Base-by-base conservation (phyloP, 2,888 invertebrate species). In the Oeneis ivallda region DNA sequence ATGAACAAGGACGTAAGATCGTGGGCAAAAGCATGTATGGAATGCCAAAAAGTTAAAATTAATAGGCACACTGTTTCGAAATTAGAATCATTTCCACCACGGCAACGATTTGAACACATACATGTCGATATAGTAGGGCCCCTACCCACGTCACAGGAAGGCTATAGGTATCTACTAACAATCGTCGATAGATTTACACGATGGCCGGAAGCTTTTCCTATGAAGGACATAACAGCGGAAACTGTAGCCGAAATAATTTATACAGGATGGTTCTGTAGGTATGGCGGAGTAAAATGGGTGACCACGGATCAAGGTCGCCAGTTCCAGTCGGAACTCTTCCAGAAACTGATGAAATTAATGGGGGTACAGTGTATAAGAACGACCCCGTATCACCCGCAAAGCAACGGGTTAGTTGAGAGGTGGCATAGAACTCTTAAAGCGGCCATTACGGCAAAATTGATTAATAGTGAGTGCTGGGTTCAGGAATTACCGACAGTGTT, bases 231-330 rank as follows among this genome's bases (percentile, higher is more conserved):
- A n/a, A n/a, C n/a, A n/a, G n/a, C n/a, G n/a, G n/a, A n/a, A n/a
- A 70, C 75, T 0, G 73, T 79, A 0, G 73, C 76, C 0, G 62
- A 65, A 9, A 70, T 70, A 0, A 69, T 81, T 5, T 72, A 74
- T 32, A 63, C 58, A 2, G 47, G 49, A 1, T 75, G 74, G 74
- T 75, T 76, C 7, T 52, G 59, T n/a, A 68, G 74, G 15, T 76
- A 70, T 59, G 76, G 75, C 6, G 71, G 71, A 26, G 74, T 73
- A 8, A 10, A 13, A 1, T 68, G 57, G 15, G 32, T 76, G 6
- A 74, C 74, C 0, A 72, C 64, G 0, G 74, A 73, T 37, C 70
- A 69, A 61, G 73, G 70, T n/a, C 34, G 67, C 1, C 71, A 72
- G n/a, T n/a, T n/a, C n/a, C n/a, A n/a, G n/a, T n/a, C n/a, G n/a